Conservation (phyloP, 1,140 invertebrate genomes). For the Heliconius himera region DNA sequence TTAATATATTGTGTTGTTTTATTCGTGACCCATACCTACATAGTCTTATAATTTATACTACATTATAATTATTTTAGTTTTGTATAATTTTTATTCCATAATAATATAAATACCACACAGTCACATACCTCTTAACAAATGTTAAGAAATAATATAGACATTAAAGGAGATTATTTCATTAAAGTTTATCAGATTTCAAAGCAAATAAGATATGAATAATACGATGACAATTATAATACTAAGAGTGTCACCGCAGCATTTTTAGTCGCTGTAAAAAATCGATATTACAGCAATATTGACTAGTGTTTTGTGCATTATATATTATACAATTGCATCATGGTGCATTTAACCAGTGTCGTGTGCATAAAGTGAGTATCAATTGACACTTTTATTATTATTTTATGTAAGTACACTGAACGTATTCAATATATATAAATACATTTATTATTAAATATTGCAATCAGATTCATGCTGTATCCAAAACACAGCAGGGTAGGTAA, state of each 20-base stretch:
- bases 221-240: neutral
- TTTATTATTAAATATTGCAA: neutral
- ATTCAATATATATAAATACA: neutral
- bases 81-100: neutral
- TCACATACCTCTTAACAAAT: too few species aligned
- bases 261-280: neutral
- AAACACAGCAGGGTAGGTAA: too few species aligned
- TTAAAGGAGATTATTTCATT: conserved; percentile 19
- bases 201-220: conserved; percentile 30
- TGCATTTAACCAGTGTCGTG: conserved; percentile 51
- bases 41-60: neutral
- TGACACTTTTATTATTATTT: neutral
- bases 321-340: conserved; percentile 41
- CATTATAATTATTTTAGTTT: neutral
- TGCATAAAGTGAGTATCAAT: conserved; percentile 56
- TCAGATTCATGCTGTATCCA: too few species aligned
- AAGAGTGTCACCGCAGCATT: neutral
- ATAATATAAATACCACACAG: neutral
- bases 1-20: neutral
- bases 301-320: neutral
- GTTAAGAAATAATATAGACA: neutral
- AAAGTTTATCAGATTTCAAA: conserved; percentile 32
- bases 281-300: neutral
- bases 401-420: neutral
- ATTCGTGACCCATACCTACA: neutral